These are phyloP conservation scores for Kradibia gibbosae DNA, from an alignment of 1,140 invertebrate genomes.

Conservation along the genomic window DNA sequence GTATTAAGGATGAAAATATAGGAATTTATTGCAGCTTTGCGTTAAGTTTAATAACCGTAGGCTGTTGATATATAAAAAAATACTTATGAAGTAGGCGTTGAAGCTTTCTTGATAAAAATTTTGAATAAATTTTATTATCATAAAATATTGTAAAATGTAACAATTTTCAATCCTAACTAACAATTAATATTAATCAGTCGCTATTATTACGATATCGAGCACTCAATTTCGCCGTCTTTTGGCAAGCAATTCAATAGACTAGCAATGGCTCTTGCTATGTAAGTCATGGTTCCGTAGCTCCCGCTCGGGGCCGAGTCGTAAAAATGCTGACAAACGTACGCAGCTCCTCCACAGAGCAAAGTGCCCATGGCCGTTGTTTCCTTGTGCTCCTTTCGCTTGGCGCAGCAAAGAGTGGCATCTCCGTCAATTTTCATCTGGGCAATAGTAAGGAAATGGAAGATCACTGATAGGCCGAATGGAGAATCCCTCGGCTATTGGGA, in stretches of 20 bases:
- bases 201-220: conserved; percentile 75
- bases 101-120: conserved; percentile 11
- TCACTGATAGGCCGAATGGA: background rate
- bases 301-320: conserved; percentile 99
- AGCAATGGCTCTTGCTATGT: conserved; percentile 91
- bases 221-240: conserved; percentile 84
- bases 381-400: conserved; percentile 79
- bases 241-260: conserved; percentile 83
- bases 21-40: conserved; percentile 14
- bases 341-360: conserved; percentile 90
- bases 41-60: background rate
- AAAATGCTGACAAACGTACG: conserved; percentile 96
- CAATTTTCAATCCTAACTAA: background rate
- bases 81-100: background rate
- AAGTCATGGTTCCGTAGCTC: conserved; percentile 97
- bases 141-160: conserved; percentile 10
- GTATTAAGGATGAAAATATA: conserved; percentile 34
- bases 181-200: too few species aligned
- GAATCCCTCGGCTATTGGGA: background rate
- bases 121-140: background rate
- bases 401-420: conserved; percentile 93
- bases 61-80: too few species aligned
- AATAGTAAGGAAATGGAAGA: background rate
- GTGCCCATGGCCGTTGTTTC: conserved; percentile 77
- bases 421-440: conserved; percentile 86